These are phyloP conservation scores for Tinea trinotella DNA, from an alignment of 2,888 invertebrate species.

Conservation along the genomic window DNA sequence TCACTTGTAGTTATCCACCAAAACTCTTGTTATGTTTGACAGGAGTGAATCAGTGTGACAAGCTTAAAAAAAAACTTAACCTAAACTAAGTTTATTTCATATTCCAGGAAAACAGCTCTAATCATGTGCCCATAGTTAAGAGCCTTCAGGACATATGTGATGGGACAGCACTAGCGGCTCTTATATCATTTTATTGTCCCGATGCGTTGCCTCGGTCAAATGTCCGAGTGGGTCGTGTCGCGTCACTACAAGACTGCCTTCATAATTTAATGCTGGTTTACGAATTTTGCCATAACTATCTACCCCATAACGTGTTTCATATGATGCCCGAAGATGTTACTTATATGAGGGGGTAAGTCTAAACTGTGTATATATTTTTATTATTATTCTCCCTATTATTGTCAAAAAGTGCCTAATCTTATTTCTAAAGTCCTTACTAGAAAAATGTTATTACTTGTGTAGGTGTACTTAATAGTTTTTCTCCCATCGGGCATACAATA, in stretches of 20 bases:
- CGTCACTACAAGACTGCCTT: constrained; percentile 89
- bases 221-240: constrained; percentile 70
- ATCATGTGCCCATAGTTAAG: constrained; percentile 78
- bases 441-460: too few species aligned
- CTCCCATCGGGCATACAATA: too few species aligned
- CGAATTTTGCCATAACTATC: constrained; percentile 86
- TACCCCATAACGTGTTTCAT: constrained; percentile 92
- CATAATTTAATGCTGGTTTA: constrained; percentile 92
- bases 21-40: too few species aligned
- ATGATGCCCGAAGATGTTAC: constrained; percentile 96
- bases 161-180: constrained; percentile 89
- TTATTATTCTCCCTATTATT: too few species aligned
- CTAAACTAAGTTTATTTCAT: not conserved
- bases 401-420: not conserved
- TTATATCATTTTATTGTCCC: constrained; percentile 91
- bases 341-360: constrained; percentile 88
- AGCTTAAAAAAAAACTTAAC: too few species aligned
- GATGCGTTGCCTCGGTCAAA: constrained; percentile 68
- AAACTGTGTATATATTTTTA: too few species aligned
- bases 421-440: too few species aligned
- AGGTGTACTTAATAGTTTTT: too few species aligned
- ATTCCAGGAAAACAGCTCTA: constrained; percentile 70
- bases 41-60: too few species aligned
- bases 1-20: too few species aligned
- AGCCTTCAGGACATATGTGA: constrained; percentile 92